Evolutionary conservation across 2,113 vertebrate species (phyloP), one percentile per base, ranked within the genome.

Genomic region (Vulpes vulpes): DNA sequence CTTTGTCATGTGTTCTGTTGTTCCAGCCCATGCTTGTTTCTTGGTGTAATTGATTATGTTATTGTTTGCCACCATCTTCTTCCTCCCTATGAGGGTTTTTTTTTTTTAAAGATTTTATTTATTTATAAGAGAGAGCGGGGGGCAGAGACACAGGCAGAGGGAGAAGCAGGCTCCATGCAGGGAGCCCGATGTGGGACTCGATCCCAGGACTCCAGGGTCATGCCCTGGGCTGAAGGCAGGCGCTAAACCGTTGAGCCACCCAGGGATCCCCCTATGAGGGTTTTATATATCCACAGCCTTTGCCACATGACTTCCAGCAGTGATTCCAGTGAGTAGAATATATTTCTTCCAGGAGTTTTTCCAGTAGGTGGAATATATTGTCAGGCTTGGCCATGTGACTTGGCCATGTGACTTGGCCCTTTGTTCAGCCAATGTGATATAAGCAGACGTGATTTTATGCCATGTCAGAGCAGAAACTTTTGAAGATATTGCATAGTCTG

Each of bases 271-370:
- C 4, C n/a, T 20, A 11, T 19, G 27, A 55, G 35, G 49, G 49
- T n/a, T 12, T 49, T 43, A 59, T 15, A 8, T 6, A 43, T 38
- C 60, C 35, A 30, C 11, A 80, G 53, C 10, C 23, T 60, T 93
- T 81, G 78, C 76, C 64, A 12, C 1, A 5, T 82, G 89, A 91
- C 71, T 97, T 81, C 73, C 65, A 78, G 78, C 49, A 94, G 62
- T 19, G 12, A 80, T 49, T 74, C 92, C 17, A 71, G 30, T 78
- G 27, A 89, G 67, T 43, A 25, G 60, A 92, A 89, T 53, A 7
- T 14, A 74, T 90, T 97, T 86, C 38, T 90, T 79, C 65, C 51
- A 87, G 84, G 67, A 92, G 12, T 96, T 64, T 78, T 79, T 80
- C 88, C 25, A 74, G n/a, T 25, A 69, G 81, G 84, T 71, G 35